phyloP scores from a whole-genome alignment of 2,113 vertebrate species.

The Cephalopterus ornatus region DNA sequence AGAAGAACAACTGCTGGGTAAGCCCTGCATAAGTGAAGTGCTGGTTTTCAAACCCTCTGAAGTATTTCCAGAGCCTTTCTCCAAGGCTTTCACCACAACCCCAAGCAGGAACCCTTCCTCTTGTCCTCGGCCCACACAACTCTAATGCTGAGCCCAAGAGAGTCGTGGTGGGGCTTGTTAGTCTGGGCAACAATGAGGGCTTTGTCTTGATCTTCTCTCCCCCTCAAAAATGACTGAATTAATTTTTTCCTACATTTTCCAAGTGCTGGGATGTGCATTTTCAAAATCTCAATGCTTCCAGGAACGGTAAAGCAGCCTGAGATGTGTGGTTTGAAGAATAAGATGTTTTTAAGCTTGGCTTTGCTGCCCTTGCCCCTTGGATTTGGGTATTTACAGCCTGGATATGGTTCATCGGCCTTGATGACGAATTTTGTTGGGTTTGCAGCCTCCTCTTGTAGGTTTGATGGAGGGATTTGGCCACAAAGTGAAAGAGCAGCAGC shows the following conservation, averaged over 20 bases:
- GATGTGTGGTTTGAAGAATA: neutral
- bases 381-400: neutral
- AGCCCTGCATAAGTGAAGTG: neutral
- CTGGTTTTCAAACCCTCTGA: neutral
- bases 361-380: neutral
- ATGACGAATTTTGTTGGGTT: neutral
- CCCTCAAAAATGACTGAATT: neutral
- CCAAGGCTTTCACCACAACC: neutral
- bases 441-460: neutral
- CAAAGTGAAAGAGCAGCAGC: neutral
- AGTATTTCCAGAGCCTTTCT: neutral
- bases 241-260: neutral
- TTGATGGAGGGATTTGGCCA: neutral
- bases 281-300: neutral
- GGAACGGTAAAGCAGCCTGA: neutral
- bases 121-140: rapidly evolving
- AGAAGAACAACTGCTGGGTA: neutral
- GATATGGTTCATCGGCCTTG: neutral
- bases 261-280: neutral
- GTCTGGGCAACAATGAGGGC: neutral
- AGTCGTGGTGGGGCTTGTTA: rapidly evolving
- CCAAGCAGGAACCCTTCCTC: neutral
- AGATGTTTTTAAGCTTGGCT: neutral
- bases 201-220: neutral
- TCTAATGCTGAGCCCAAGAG: neutral